Conservation (phyloP, 1,140 invertebrate species). For the Armadillidium nasatum region DNA sequence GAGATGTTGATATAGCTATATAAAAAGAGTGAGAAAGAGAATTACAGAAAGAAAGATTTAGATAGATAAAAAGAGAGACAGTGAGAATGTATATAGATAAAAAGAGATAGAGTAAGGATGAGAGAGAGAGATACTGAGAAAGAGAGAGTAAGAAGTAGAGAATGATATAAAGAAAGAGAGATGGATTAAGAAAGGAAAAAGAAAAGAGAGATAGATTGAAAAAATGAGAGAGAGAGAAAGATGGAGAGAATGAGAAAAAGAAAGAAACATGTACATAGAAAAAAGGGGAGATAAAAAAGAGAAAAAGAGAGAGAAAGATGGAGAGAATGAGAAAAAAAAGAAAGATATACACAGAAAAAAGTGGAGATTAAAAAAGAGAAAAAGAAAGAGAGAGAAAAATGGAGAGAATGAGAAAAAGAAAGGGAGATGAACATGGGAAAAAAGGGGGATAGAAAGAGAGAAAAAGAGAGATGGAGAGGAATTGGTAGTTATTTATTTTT, state of each 20-base stretch:
- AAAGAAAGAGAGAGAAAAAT: not conserved
- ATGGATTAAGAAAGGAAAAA: not conserved
- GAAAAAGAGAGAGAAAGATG: not conserved
- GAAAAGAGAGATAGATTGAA: not conserved
- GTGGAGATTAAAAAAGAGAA: not conserved
- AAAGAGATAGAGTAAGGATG: no score
- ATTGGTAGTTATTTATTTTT: no score
- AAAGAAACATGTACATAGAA: not conserved
- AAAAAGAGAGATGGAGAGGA: not conserved
- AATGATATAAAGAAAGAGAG: constrained; percentile 12
- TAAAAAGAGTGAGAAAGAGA: not conserved
- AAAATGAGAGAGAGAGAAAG: not conserved
- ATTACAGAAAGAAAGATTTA: not conserved
- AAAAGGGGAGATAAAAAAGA: not conserved
- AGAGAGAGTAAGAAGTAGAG: not conserved
- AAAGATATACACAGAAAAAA: not conserved
- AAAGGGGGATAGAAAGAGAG: not conserved
- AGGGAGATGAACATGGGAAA: no score
- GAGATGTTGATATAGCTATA: not conserved
- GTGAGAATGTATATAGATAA: no score
- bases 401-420: not conserved
- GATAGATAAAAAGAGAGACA: constrained; percentile 7
- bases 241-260: not conserved
- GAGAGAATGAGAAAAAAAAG: not conserved
- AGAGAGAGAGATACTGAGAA: not conserved